Percentiles rank a stretch among this genome's conserved stretches.
These are phyloP conservation scores for Sympetrum striolatum DNA, from an alignment of 2,888 invertebrate species.

Conservation along the genomic window DNA sequence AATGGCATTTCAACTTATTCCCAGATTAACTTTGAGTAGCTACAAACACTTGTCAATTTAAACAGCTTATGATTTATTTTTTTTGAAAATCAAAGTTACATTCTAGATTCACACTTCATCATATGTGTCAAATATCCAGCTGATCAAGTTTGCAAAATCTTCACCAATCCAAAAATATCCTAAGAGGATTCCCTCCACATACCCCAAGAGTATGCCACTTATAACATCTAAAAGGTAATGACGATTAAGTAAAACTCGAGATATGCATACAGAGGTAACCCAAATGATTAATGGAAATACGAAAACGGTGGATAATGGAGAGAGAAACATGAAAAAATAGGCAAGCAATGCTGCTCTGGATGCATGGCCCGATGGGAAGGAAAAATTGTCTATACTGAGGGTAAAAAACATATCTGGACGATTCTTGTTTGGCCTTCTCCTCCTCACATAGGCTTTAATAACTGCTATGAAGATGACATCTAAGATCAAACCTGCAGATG, in stretches of 20 bases:
- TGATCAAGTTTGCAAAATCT: slow-evolving; percentile 7
- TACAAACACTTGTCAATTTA: too few species aligned
- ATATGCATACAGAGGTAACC: slow-evolving; percentile 76
- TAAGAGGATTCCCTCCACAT: slow-evolving; percentile 72
- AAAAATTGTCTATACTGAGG: slow-evolving; percentile 85
- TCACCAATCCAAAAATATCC: slow-evolving; percentile 70
- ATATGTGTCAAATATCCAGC: not conserved
- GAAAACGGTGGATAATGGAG: slow-evolving; percentile 68
- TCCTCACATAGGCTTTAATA: slow-evolving; percentile 77
- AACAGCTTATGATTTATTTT: not conserved
- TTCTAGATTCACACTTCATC: slow-evolving; percentile 1
- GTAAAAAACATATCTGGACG: slow-evolving; percentile 71
- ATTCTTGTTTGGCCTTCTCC: slow-evolving; percentile 76
- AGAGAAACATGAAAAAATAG: slow-evolving; percentile 72
- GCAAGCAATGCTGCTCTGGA: slow-evolving; percentile 81
- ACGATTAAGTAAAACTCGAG: slow-evolving; percentile 81
- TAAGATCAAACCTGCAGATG: slow-evolving; percentile 74
- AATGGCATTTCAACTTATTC: too few species aligned
- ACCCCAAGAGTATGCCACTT: slow-evolving; percentile 77
- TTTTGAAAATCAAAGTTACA: not conserved
- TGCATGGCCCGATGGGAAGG: slow-evolving; percentile 95
- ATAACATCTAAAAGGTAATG: slow-evolving; percentile 88
- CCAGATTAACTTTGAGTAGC: not conserved
- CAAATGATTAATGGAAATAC: slow-evolving; percentile 74
- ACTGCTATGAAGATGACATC: slow-evolving; percentile 81